Evolutionary conservation across 2,113 vertebrate species (phyloP), one percentile per base, ranked within the genome.

Genomic region (Cyphomyrus discorhynchus): DNA sequence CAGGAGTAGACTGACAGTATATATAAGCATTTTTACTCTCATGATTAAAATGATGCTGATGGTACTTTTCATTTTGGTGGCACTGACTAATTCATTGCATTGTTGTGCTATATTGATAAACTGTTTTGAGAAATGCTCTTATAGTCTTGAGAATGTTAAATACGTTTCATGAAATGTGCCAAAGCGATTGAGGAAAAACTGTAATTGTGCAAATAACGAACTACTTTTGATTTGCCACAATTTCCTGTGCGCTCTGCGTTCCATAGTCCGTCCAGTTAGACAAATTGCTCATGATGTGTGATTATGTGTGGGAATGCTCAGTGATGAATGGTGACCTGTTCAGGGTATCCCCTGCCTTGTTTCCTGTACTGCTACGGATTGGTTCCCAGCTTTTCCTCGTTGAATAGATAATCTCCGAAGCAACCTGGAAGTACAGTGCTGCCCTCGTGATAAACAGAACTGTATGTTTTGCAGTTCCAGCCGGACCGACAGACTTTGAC

Each of bases 401-500:
- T 11, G 62, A n/a, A 66, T 27, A 66, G 62, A 66, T 66, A n/a
- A 24, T 86, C 85, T 19, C 47, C 27, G 31, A 47, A 35, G 13
- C 27, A 17, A 13, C 9, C 56, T 47, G 56, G 35, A 24, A 21
- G 35, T 45, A 46, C 87, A 70, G 39, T 47, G 49, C 47, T 39
- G n/a, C n/a, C 3, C 31, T 80, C 3, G 5, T 24, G 47, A 17
- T 27, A 53, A 42, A 19, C 4, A 35, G 8, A 46, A 24, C 19
- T 89, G 21, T 58, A 42, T n/a, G 58, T 93, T 91, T 96, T 95
- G 70, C 92, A 96, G 95, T 93, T 87, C 93, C 93, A 88, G 58
- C 89, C 62, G 87, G 92, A 52, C 93, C 94, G 27, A 92, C 94
- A 93, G 92, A 93, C 46, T 91, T 95, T 92, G 91, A 21, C 0